Conservation (phyloP, 2,113 vertebrate species). For the Nothobranchius kuhntae region DNA sequence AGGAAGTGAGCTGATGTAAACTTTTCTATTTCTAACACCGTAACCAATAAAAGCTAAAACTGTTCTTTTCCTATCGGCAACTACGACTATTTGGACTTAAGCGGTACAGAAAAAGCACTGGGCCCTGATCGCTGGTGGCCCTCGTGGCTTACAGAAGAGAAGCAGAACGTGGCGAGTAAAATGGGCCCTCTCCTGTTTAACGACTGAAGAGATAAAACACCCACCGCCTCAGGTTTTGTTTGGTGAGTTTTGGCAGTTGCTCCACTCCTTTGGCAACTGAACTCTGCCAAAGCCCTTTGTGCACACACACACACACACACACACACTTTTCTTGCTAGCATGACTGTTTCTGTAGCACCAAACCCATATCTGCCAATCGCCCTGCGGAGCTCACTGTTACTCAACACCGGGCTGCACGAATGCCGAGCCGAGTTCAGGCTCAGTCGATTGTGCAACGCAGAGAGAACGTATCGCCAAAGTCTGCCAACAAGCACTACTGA, state of each 20-base stretch:
- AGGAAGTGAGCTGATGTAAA: too few relatives aligned
- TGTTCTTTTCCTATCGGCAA: too few relatives aligned
- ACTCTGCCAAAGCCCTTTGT: slow-evolving; percentile 53
- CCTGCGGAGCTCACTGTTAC: slow-evolving; percentile 53
- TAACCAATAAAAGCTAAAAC: too few relatives aligned
- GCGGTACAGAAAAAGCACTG: too few relatives aligned
- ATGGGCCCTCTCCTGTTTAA: slow-evolving; percentile 30
- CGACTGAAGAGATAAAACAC: slow-evolving; percentile 43
- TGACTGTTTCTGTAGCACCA: slow-evolving; percentile 56
- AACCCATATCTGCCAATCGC: slow-evolving; percentile 56
- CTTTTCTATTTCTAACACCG: too few relatives aligned
- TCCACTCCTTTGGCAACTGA: slow-evolving; percentile 53
- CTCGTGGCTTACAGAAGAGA: slow-evolving; percentile 20
- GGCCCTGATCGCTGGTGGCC: slow-evolving; percentile 7
- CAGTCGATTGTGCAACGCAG: slow-evolving; percentile 53
- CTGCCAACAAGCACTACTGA: slow-evolving; percentile 51
- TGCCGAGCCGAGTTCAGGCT: slow-evolving; percentile 30
- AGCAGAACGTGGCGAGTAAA: slow-evolving; percentile 22
- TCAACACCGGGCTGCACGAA: slow-evolving; percentile 2
- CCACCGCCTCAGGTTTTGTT: slow-evolving; percentile 43
- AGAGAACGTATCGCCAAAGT: slow-evolving; percentile 39
- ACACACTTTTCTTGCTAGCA: slow-evolving; percentile 44
- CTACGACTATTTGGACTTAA: too few relatives aligned
- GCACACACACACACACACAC: slow-evolving; percentile 31
- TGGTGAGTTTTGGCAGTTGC: slow-evolving; percentile 55